Conservation (phyloP, 2,113 vertebrate species). For the Dolichotis patagonum region DNA sequence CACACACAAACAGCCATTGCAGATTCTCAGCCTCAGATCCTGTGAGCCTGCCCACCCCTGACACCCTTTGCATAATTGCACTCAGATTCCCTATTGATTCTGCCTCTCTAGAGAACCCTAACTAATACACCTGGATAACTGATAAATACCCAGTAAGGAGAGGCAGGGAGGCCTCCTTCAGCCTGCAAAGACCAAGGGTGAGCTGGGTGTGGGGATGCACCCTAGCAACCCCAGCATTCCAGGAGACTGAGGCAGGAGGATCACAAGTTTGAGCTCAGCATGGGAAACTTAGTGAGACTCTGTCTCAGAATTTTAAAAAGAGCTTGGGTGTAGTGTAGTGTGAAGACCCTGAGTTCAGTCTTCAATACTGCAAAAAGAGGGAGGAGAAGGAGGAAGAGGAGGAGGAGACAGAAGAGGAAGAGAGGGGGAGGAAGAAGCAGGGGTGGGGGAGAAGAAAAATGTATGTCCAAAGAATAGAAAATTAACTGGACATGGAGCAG, state of each 20-base stretch:
- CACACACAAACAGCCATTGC: neutral
- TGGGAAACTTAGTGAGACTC: neutral
- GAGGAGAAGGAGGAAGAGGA: neutral
- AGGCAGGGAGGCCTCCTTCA: neutral
- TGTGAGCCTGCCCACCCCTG: neutral
- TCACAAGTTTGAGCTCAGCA: neutral
- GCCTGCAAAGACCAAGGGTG: neutral
- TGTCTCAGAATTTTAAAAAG: neutral
- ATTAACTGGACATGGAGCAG: neutral
- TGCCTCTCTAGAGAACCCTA: neutral
- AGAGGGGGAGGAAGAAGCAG: neutral
- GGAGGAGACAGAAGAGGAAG: neutral
- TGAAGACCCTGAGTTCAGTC: neutral
- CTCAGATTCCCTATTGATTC: neutral
- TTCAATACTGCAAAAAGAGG: neutral
- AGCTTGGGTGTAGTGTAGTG: neutral
- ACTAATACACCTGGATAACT: neutral
- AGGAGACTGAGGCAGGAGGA: neutral
- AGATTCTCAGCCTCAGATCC: neutral
- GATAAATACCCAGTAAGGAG: rapidly evolving
- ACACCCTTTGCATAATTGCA: neutral
- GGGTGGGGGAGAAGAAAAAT: neutral
- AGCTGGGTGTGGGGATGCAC: neutral
- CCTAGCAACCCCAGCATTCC: neutral
- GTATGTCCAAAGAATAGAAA: neutral